Base-by-base conservation (phyloP, 2,797 vertebrate genomes). In the Coregonus sp. region DNA sequence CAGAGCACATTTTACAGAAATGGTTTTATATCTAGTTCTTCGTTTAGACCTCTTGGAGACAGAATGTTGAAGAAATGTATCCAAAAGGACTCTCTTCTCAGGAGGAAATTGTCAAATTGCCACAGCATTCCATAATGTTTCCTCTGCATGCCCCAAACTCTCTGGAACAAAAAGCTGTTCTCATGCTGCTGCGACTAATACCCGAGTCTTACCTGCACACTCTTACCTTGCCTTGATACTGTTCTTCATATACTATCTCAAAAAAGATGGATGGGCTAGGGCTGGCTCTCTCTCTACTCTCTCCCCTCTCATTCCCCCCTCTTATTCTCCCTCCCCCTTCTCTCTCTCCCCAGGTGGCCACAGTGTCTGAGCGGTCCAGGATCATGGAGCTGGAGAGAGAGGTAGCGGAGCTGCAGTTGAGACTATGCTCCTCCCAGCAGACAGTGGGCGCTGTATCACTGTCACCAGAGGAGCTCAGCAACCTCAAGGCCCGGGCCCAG, bases 351-450 rank as follows among this genome's bases (percentile, higher is more conserved):
- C 83, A 99, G 98, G 97, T 99, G 90, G 98, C 97, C 81, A 99
- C 98, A 0, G 98, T 99, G 65, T 99, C 98, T 0, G 98, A 99
- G 85, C 98, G 98, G 82, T 99, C 97, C 67, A 94, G 96, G 61
- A 99, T 99, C 89, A 99, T 99, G 98, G 98, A 99, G 87, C 93
- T 99, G 86, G 98, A 99, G 85, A 93, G 95, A 91, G 98, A 99
- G 80, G 96, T 96, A 78, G 84, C 93, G 0, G 97, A 98, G 74
- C 94, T 99, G 25, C 96, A 95, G 67, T 94, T 96, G 63, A 91
- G 95, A 78, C 89, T 99, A 5, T 94, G 96, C 78, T 94, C 96
- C 59, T 95, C 80, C 71, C 96, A 95, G 67, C 95, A 95, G 78
- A 84, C 93, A 0, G 93, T 92, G 84, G 91, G 90, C 1, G 85